Percentiles rank a stretch among this genome's conserved stretches.
phyloP scores from a whole-genome alignment of 2,888 invertebrate genomes.

The Schizaphis graminum region DNA sequence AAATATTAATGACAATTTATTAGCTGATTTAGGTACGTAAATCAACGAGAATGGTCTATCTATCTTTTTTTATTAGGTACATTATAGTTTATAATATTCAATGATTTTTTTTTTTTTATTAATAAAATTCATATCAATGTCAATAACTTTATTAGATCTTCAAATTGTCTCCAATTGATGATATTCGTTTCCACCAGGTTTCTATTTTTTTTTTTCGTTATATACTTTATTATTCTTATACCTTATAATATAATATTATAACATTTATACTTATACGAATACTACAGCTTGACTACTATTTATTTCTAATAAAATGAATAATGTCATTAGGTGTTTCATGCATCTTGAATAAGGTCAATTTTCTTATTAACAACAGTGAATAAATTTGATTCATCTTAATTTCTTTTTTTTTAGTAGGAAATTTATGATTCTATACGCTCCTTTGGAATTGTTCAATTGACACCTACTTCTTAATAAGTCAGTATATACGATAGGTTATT shows the following conservation, averaged over 20 bases:
- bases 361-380: not conserved
- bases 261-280: not conserved
- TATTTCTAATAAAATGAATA: not conserved
- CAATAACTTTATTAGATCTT: not conserved
- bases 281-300: not conserved
- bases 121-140: not conserved
- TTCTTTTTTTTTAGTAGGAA: not conserved
- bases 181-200: not conserved
- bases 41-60: not conserved
- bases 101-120: not conserved
- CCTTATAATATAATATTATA: not conserved
- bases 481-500: not conserved
- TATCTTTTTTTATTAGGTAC: not conserved
- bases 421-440: not conserved
- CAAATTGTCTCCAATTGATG: conserved; percentile 1
- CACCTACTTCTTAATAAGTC: not conserved
- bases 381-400: not conserved
- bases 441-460: not conserved
- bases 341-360: conserved; percentile 7
- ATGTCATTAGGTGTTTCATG: not conserved
- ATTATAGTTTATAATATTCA: not conserved
- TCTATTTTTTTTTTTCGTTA: not conserved
- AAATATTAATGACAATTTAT: not conserved
- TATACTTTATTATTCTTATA: not conserved
- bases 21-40: not conserved